Percentiles rank a stretch among this genome's conserved stretches.
These are phyloP conservation scores for Pelosia muscerda DNA, from an alignment of 2,888 invertebrate species.

Conservation along the genomic window DNA sequence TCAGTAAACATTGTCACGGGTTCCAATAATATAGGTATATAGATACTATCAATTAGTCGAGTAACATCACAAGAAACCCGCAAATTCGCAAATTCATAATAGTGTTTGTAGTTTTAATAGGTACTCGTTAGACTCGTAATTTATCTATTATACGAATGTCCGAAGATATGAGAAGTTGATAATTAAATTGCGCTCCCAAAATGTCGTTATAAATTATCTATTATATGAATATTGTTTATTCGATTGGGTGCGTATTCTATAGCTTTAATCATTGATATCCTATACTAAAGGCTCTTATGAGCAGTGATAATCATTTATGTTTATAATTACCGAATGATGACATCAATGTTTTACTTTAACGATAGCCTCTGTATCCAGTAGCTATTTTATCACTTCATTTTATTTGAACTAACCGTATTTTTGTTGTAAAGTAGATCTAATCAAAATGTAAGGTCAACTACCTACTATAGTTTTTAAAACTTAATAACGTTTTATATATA, in stretches of 20 bases:
- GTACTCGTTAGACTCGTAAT: not conserved
- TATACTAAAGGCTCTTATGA: conserved; percentile 21
- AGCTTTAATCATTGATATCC: conserved; percentile 33
- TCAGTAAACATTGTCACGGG: too few species aligned
- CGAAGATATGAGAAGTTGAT: not conserved
- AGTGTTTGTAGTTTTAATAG: not conserved
- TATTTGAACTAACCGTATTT: conserved; percentile 59
- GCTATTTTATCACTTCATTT: conserved; percentile 61
- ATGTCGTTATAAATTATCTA: conserved; percentile 25
- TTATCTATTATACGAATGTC: not conserved
- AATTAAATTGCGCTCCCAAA: conserved; percentile 18
- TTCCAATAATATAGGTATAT: not conserved
- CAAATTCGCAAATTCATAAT: not conserved
- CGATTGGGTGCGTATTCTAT: conserved; percentile 12
- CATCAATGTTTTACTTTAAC: conserved; percentile 63
- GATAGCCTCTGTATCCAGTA: conserved; percentile 70
- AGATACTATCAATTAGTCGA: not conserved
- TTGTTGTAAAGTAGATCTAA: conserved; percentile 51
- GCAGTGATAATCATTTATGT: conserved; percentile 45
- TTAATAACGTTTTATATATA: conserved; percentile 8
- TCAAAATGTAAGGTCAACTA: conserved; percentile 54
- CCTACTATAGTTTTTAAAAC: conserved; percentile 28
- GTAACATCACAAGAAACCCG: not conserved
- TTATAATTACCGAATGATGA: conserved; percentile 59
- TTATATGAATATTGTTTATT: conserved; percentile 20